phyloP scores from a whole-genome alignment of 2,113 vertebrate species.

The Notothenia rossii region DNA sequence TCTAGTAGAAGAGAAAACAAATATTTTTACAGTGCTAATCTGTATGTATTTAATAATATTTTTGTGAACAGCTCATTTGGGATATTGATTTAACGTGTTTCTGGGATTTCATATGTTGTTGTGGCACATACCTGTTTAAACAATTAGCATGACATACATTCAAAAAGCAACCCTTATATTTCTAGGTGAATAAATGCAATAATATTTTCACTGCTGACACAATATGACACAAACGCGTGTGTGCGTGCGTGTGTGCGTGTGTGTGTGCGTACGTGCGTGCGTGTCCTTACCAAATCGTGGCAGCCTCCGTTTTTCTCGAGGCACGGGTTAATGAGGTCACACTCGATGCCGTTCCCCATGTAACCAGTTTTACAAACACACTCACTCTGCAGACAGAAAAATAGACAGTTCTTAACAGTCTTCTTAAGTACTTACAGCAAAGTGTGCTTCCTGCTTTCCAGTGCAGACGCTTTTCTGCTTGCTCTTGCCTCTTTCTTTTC shows the following conservation, averaged over 20 bases:
- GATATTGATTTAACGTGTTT: no score
- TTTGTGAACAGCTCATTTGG: no score
- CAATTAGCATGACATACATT: not conserved
- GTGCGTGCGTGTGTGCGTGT: not conserved
- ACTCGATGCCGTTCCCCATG: slow-evolving; percentile 88
- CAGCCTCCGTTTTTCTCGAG: slow-evolving; percentile 89
- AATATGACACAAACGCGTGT: not conserved
- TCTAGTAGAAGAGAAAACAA: no score
- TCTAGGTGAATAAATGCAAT: not conserved
- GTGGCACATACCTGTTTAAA: no score
- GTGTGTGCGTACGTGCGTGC: slow-evolving; percentile 34
- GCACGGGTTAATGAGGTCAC: slow-evolving; percentile 90
- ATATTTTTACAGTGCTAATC: no score
- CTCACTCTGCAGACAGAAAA: slow-evolving; percentile 83
- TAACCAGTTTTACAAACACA: slow-evolving; percentile 92
- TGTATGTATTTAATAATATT: no score
- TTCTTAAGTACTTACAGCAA: no score
- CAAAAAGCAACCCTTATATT: not conserved
- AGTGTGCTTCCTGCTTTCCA: no score
- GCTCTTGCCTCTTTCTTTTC: no score
- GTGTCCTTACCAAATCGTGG: slow-evolving; percentile 85
- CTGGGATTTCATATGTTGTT: no score
- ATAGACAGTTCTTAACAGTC: not conserved
- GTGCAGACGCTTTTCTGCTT: no score
- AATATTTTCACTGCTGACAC: not conserved